Evolutionary conservation across 2,888 invertebrate genomes (phyloP).

Genomic region (Ferdinandea cuprea): DNA sequence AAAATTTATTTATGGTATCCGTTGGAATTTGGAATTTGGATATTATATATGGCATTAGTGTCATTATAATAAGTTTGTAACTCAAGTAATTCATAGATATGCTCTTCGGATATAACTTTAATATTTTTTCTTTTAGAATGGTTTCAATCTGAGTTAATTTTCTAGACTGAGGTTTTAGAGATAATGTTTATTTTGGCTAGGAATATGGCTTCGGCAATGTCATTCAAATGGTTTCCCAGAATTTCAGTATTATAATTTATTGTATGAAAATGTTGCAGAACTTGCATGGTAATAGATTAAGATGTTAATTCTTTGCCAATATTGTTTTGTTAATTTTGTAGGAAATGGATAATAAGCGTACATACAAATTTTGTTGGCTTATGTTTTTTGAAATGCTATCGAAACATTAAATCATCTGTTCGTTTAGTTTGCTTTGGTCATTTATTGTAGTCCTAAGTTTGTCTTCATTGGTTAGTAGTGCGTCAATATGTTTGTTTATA

Average conservation of each 20-base stretch:
- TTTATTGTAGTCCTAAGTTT: background rate
- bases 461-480: background rate
- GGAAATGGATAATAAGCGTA: background rate
- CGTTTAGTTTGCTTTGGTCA: constrained; percentile 9
- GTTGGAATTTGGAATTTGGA: too few relatives aligned
- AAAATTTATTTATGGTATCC: too few relatives aligned
- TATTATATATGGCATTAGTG: too few relatives aligned
- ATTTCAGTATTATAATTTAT: constrained; percentile 23
- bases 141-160: background rate
- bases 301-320: constrained; percentile 4
- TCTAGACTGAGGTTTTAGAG: constrained; percentile 17
- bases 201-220: constrained; percentile 17
- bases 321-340: constrained; percentile 11
- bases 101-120: constrained; percentile 13
- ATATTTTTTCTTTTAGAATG: background rate
- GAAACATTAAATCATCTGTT: constrained; percentile 19
- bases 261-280: constrained; percentile 7
- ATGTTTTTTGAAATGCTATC: constrained; percentile 14
- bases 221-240: constrained; percentile 8
- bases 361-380: constrained; percentile 15
- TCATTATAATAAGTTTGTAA: too few relatives aligned
- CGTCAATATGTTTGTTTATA: background rate
- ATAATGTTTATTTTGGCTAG: constrained; percentile 32
- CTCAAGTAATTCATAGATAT: constrained; percentile 23
- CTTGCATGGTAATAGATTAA: background rate